A percentile compares a stretch with the other conserved stretches of the same genome.
These are phyloP conservation scores for Eulimnadia texana DNA, from an alignment of 1,140 invertebrate species.

Conservation along the genomic window DNA sequence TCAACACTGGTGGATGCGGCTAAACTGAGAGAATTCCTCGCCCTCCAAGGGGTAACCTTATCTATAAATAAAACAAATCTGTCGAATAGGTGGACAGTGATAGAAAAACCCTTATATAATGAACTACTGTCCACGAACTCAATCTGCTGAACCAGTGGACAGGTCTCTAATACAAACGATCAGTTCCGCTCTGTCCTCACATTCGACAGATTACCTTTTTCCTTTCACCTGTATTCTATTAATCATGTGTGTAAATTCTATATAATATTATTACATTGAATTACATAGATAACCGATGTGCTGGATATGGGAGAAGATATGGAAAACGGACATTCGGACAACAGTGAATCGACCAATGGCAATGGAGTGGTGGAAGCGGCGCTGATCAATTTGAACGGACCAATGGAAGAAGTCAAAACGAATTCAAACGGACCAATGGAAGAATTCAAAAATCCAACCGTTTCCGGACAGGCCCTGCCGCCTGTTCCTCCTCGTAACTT, in stretches of 20 bases:
- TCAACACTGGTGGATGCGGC: slow-evolving; percentile 25
- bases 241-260: neutral
- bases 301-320: neutral
- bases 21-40: slow-evolving; percentile 24
- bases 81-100: too few species aligned
- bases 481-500: slow-evolving; percentile 16
- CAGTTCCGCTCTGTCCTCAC: too few species aligned
- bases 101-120: too few species aligned
- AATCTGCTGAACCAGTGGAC: too few species aligned
- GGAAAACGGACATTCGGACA: neutral
- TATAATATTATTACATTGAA: too few species aligned
- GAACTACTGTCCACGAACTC: too few species aligned
- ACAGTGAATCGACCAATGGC: neutral
- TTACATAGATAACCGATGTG: neutral
- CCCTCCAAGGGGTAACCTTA: slow-evolving; percentile 18
- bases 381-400: slow-evolving; percentile 5
- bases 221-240: too few species aligned
- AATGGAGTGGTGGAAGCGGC: neutral
- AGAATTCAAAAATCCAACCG: too few species aligned
- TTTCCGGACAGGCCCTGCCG: neutral
- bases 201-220: too few species aligned
- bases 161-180: too few species aligned
- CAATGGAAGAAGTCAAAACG: slow-evolving; percentile 9
- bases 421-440: too few species aligned
- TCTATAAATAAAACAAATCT: too few species aligned